phyloP scores from a whole-genome alignment of 1,140 invertebrate species.

The Copidosoma floridanum region DNA sequence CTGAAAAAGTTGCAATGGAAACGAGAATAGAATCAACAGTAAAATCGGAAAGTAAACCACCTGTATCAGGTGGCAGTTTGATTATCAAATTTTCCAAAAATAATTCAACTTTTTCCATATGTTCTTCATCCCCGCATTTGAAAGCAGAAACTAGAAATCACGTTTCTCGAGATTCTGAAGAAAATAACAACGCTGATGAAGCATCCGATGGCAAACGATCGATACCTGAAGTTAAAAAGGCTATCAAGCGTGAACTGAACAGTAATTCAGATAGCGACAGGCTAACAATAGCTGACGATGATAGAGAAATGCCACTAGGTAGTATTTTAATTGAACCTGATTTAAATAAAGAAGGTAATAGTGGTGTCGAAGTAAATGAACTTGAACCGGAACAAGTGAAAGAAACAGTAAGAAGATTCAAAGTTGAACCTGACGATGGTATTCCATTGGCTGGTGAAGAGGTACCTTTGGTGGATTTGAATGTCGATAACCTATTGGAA shows the following conservation, averaged over 20 bases:
- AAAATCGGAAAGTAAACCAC: slow-evolving; percentile 10
- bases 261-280: slow-evolving; percentile 45
- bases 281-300: slow-evolving; percentile 34
- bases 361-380: slow-evolving; percentile 7
- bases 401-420: slow-evolving; percentile 22
- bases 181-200: slow-evolving; percentile 49
- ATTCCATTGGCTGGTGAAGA: slow-evolving; percentile 62
- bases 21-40: slow-evolving; percentile 10
- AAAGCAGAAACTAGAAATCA: slow-evolving; percentile 28
- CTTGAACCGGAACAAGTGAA: background rate
- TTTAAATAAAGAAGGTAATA: slow-evolving; percentile 16
- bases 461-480: slow-evolving; percentile 67
- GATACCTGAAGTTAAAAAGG: background rate
- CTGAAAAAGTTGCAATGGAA: background rate
- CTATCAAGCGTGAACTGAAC: slow-evolving; percentile 10
- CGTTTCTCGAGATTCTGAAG: slow-evolving; percentile 39
- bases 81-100: slow-evolving; percentile 55
- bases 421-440: slow-evolving; percentile 31
- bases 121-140: slow-evolving; percentile 27
- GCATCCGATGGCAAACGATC: slow-evolving; percentile 26
- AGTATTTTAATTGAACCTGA: slow-evolving; percentile 17
- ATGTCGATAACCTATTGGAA: slow-evolving; percentile 70
- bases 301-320: slow-evolving; percentile 10
- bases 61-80: slow-evolving; percentile 47
- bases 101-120: slow-evolving; percentile 50